phyloP scores from a whole-genome alignment of 2,113 vertebrate species.

The Ceratotherium simum region DNA sequence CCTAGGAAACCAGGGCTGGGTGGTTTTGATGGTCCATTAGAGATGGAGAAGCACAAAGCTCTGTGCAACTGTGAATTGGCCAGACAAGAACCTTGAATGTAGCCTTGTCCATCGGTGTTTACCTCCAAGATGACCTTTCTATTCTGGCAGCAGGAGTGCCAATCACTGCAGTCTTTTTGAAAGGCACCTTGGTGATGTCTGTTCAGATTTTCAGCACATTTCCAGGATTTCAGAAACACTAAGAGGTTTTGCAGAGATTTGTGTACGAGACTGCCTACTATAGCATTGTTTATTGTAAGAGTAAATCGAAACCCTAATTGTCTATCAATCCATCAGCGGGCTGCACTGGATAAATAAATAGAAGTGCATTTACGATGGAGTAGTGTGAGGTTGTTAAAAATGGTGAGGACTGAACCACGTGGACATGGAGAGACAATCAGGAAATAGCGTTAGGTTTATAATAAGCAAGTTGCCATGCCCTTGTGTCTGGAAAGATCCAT shows the following conservation, averaged over 20 bases:
- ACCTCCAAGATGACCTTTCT: not conserved
- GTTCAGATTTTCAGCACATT: not conserved
- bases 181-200: not conserved
- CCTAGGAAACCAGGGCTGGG: not conserved
- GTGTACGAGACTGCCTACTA: not conserved
- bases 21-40: too few relatives aligned
- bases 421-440: not conserved
- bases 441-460: not conserved
- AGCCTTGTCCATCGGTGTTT: rapidly evolving
- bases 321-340: not conserved
- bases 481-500: not conserved
- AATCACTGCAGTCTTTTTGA: not conserved
- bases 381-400: not conserved
- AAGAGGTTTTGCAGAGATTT: not conserved
- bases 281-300: not conserved
- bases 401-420: not conserved
- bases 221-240: not conserved
- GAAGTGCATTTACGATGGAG: too few relatives aligned
- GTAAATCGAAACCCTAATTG: not conserved
- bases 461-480: not conserved
- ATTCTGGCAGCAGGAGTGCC: rapidly evolving
- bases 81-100: not conserved
- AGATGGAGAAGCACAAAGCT: not conserved
- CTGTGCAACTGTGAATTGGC: rapidly evolving
- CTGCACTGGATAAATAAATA: not conserved